phyloP scores from a whole-genome alignment of 2,797 vertebrate species.

The Vipera ursinii region DNA sequence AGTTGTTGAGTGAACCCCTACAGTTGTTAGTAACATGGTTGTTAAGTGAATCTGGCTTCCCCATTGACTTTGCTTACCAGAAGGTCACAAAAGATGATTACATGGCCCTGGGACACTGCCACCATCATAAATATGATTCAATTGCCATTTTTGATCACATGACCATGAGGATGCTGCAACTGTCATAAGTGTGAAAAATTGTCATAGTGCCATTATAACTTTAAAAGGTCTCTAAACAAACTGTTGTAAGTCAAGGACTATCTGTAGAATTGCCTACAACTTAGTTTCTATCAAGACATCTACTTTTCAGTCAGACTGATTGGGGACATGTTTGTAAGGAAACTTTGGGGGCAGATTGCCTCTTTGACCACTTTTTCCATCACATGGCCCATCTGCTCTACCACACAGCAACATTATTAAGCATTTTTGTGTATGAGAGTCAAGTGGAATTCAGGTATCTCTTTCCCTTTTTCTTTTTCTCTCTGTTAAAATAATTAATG shows the following conservation, averaged over 20 bases:
- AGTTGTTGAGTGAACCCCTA: not conserved
- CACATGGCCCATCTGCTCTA: not conserved
- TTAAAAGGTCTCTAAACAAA: not conserved
- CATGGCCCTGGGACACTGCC: not conserved
- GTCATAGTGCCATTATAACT: too few relatives aligned
- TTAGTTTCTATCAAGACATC: not conserved
- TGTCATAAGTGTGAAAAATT: too few relatives aligned
- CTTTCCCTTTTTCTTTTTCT: too few relatives aligned
- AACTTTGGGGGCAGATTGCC: not conserved
- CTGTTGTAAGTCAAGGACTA: not conserved
- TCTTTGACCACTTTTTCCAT: not conserved
- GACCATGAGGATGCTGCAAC: too few relatives aligned
- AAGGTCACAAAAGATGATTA: not conserved
- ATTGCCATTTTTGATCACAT: too few relatives aligned
- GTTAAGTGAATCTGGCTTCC: not conserved
- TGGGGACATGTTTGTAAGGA: not conserved
- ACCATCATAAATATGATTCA: too few relatives aligned
- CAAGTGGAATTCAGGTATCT: not conserved
- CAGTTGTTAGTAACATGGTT: not conserved
- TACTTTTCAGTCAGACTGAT: not conserved
- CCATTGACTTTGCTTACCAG: not conserved
- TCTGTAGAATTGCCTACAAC: not conserved
- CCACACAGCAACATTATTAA: not conserved
- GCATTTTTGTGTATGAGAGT: not conserved
- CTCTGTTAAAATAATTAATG: not conserved